A percentile compares a stretch with the other conserved stretches of the same genome.
Evolutionary conservation across 92 coral and sea anemone species (phyloP).

Genomic region (Anthopleura xanthogrammica): DNA sequence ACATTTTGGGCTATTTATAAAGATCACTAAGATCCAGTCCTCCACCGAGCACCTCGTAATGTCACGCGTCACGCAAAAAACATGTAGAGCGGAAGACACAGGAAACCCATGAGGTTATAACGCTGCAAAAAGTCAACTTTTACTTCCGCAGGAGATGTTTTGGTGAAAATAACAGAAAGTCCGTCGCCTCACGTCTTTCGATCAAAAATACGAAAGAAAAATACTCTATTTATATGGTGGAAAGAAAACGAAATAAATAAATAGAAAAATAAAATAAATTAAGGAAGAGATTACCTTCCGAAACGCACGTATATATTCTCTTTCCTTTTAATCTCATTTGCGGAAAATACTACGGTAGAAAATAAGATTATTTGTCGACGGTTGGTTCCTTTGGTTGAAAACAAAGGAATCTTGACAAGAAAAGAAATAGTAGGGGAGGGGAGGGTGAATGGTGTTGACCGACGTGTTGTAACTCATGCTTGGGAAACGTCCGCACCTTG

Average conservation of each 20-base stretch:
- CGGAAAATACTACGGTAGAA: too few relatives aligned
- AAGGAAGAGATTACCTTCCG: not conserved
- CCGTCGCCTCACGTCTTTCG: not conserved
- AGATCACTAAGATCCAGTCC: constrained; percentile 49
- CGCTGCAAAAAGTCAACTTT: not conserved
- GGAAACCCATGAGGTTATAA: constrained; percentile 11
- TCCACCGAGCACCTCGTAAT: not conserved
- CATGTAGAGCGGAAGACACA: constrained; percentile 12
- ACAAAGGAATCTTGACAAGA: too few relatives aligned
- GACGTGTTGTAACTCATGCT: too few relatives aligned
- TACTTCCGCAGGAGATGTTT: not conserved
- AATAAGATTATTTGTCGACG: too few relatives aligned
- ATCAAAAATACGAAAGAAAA: constrained; percentile 6
- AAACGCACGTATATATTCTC: too few relatives aligned
- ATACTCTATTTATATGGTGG: not conserved
- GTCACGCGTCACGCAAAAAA: constrained; percentile 27
- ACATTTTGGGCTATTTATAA: constrained; percentile 30
- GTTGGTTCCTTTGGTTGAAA: too few relatives aligned
- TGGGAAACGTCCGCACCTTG: too few relatives aligned
- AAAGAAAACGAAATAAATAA: not conserved
- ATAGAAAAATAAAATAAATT: not conserved
- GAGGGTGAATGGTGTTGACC: too few relatives aligned
- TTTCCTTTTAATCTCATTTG: too few relatives aligned
- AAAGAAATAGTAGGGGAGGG: too few relatives aligned
- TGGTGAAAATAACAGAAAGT: not conserved